A percentile compares a stretch with the other conserved stretches of the same genome.
Conservation (phyloP, 1,140 invertebrate genomes). For the Drosophila oshimai region DNA sequence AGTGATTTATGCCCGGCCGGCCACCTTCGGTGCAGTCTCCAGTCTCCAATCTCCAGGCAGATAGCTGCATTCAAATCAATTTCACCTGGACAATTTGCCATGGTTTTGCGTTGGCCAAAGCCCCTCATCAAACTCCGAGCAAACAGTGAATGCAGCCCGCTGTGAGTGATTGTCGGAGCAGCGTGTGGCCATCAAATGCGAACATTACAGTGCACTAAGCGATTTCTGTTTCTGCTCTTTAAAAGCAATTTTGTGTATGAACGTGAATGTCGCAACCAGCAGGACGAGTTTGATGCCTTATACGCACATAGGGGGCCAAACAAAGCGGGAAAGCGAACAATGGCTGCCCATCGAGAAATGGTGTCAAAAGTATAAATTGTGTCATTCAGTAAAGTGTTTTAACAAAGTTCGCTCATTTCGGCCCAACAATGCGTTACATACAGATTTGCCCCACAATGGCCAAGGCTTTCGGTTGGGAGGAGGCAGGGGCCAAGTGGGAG, state of each 20-base stretch:
- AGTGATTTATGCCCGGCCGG: constrained; percentile 23
- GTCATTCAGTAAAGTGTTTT: constrained; percentile 53
- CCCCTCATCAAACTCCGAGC: not conserved
- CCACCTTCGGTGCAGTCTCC: constrained; percentile 8
- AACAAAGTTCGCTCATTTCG: constrained; percentile 50
- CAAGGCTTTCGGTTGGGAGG: constrained; percentile 8
- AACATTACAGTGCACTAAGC: constrained; percentile 41
- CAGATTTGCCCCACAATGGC: constrained; percentile 70
- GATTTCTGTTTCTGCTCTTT: constrained; percentile 28
- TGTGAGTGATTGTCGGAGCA: constrained; percentile 35
- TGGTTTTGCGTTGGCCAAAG: not conserved
- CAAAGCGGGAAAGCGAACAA: constrained; percentile 17
- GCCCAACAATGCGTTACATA: constrained; percentile 65
- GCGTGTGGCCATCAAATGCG: constrained; percentile 26
- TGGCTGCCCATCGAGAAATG: constrained; percentile 1
- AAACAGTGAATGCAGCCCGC: constrained; percentile 10
- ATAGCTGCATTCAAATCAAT: constrained; percentile 20
- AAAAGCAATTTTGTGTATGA: constrained; percentile 45
- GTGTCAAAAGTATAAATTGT: constrained; percentile 35
- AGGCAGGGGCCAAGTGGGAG: not conserved
- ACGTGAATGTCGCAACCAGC: constrained; percentile 6
- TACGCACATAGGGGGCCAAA: not conserved
- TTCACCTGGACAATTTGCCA: constrained; percentile 9
- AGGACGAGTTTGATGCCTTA: constrained; percentile 7
- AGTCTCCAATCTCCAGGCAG: not conserved